phyloP scores from a whole-genome alignment of 2,113 vertebrate genomes.

The Barbus barbus region DNA sequence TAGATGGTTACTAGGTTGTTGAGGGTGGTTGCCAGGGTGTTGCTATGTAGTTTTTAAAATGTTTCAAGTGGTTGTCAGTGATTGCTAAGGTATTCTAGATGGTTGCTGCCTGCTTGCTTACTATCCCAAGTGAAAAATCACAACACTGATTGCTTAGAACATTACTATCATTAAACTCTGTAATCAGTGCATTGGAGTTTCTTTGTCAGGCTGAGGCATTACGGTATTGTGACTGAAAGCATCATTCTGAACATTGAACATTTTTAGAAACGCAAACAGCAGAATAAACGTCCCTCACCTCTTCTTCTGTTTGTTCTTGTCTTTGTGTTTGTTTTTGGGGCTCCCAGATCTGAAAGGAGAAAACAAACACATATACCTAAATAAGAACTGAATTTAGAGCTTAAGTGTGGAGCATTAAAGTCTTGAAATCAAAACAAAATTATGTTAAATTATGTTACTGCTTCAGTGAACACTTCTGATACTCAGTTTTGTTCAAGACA shows the following conservation, averaged over 20 bases:
- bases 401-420: not conserved
- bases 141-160: not conserved
- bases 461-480: not conserved
- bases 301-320: conserved; percentile 94
- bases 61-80: not conserved
- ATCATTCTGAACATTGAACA: conserved; percentile 30
- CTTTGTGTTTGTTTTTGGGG: conserved; percentile 94
- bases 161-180: not conserved
- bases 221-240: not conserved
- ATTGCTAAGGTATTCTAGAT: not conserved
- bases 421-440: not conserved
- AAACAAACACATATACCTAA: not conserved
- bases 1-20: not conserved
- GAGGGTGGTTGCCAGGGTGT: not conserved
- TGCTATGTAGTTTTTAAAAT: not conserved
- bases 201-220: not conserved
- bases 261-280: not conserved
- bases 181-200: not conserved
- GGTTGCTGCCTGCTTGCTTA: not conserved
- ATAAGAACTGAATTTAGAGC: conserved; percentile 33
- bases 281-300: conserved; percentile 76
- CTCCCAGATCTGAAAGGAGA: conserved; percentile 83
- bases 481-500: not conserved
- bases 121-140: not conserved
- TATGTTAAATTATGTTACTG: not conserved